Base-by-base conservation (phyloP, 2,797 vertebrate genomes). In the Sphenodon punctatus region DNA sequence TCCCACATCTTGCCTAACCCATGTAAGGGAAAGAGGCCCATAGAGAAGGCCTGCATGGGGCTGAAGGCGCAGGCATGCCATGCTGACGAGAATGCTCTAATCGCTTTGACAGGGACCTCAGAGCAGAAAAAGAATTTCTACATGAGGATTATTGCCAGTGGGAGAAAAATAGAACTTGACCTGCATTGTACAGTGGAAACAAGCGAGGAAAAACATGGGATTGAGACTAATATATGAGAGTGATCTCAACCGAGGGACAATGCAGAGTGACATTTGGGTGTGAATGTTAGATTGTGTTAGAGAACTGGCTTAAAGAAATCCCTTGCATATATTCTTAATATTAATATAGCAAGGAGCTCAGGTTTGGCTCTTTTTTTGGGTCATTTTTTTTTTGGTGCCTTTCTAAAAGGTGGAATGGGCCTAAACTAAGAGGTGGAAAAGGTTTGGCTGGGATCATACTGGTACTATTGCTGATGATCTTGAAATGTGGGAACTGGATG, bases 131-230 rank as follows among this genome's bases (percentile, higher is more conserved):
- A n/a, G 13, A 45, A 22, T 45, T 22, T 45, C 43, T 45, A 43
- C 22, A 45, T 45, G 16, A 27, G 32, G n/a, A 46, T 22, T 39
- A 46, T 67, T 75, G 70, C 46, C 8, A 49, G 17, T 23, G 19
- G 56, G 34, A 85, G 55, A 86, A 65, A 67, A 87, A 75, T 22
- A 58, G 66, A 64, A 70, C 30, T 75, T 77, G 80, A 51, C 79
- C 27, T 69, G 41, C 79, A 75, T 82, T 85, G 73, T 73, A 79
- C 55, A 75, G 67, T 85, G 46, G 46, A 86, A 73, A 56, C 43
- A 75, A 84, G 80, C 75, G 88, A 87, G 79, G 75, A 79, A 76
- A 64, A 87, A 85, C 65, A 38, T 2, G 79, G 63, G 39, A 67
- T 76, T 81, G 79, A 78, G 67, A 80, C 78, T 16, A 78, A 78